Percentiles rank a stretch among this genome's conserved stretches.
phyloP scores from a whole-genome alignment of 2,888 invertebrate species.

The Lycia hirtaria region DNA sequence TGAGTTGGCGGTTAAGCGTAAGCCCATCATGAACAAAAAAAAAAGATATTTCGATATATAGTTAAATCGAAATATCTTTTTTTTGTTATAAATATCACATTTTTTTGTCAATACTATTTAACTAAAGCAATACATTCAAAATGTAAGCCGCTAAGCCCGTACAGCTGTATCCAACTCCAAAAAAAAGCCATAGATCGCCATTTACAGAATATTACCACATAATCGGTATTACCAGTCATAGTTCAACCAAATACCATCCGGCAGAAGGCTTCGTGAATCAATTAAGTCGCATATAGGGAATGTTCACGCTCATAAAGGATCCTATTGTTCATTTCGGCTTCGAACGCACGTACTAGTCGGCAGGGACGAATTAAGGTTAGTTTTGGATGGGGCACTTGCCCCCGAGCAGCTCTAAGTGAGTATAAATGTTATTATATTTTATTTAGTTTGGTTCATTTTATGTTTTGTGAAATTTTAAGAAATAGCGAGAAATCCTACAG shows the following conservation, averaged over 20 bases:
- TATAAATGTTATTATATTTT: too few relatives aligned
- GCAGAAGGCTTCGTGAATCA: slow-evolving; percentile 32
- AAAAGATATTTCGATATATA: too few relatives aligned
- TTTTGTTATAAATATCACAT: too few relatives aligned
- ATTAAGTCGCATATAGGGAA: slow-evolving; percentile 33
- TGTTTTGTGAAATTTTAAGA: too few relatives aligned
- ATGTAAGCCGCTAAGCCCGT: background rate
- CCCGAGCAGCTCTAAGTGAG: background rate
- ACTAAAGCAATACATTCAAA: background rate
- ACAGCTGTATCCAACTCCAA: too few relatives aligned
- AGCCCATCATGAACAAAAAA: too few relatives aligned
- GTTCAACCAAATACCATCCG: slow-evolving; percentile 24
- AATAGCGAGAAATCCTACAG: too few relatives aligned
- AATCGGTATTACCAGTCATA: slow-evolving; percentile 18
- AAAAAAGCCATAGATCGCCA: slow-evolving; percentile 8
- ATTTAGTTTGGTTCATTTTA: too few relatives aligned
- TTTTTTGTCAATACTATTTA: too few relatives aligned
- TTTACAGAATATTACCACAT: slow-evolving; percentile 5
- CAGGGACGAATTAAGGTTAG: slow-evolving; percentile 7
- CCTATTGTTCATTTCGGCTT: slow-evolving; percentile 34
- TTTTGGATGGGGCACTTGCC: too few relatives aligned
- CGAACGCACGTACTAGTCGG: slow-evolving; percentile 29
- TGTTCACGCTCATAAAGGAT: slow-evolving; percentile 33
- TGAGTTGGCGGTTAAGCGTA: too few relatives aligned
- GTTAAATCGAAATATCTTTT: too few relatives aligned